These are phyloP conservation scores for Actenoides hombroni DNA, from an alignment of 2,113 vertebrate genomes.

Conservation along the genomic window DNA sequence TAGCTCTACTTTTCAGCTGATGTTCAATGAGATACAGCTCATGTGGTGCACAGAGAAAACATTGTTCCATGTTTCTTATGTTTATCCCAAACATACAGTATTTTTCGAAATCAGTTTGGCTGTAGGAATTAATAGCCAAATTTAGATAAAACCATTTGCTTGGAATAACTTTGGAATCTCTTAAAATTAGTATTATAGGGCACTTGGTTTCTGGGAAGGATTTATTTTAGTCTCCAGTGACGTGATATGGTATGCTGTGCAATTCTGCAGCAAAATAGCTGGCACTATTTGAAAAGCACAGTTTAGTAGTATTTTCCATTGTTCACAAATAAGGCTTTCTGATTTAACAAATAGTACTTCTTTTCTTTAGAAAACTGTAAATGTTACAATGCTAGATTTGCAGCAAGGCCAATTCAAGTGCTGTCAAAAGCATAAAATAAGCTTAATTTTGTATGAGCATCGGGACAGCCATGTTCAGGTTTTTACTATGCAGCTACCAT, in stretches of 20 bases:
- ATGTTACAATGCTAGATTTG: not conserved
- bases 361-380: conserved; percentile 1
- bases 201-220: conserved; percentile 59
- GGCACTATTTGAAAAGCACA: not conserved
- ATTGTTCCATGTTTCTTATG: not conserved
- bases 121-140: conserved; percentile 26
- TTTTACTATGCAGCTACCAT: not conserved
- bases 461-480: not conserved
- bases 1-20: not conserved
- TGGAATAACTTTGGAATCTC: conserved; percentile 17
- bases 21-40: not conserved
- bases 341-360: not conserved
- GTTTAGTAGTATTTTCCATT: conserved; percentile 37
- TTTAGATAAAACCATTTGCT: conserved; percentile 46
- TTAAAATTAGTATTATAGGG: conserved; percentile 59
- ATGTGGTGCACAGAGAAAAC: not conserved
- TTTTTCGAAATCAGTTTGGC: not conserved
- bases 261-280: conserved; percentile 18
- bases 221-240: conserved; percentile 52
- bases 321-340: not conserved
- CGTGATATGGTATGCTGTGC: conserved; percentile 9
- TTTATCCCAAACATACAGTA: not conserved
- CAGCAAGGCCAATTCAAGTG: not conserved
- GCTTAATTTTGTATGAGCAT: not conserved
- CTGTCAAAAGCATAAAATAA: not conserved